A percentile compares a stretch with the other conserved stretches of the same genome.
Conservation (phyloP, 1,140 invertebrate genomes). For the Zaprionus gabonicus region DNA sequence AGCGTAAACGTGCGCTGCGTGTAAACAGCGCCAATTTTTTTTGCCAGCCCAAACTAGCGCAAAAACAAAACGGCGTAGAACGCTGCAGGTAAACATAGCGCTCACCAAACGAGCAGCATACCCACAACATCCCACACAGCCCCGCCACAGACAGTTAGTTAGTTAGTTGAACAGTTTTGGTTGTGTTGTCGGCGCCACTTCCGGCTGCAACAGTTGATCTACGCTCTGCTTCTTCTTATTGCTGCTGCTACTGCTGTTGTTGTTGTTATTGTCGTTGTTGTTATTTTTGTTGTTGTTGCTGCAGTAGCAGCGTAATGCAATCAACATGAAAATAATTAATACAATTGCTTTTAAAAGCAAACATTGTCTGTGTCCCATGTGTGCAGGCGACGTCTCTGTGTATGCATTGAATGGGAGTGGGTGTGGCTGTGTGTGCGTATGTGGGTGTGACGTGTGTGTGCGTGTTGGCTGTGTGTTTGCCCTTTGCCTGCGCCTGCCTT, state of each 20-base stretch:
- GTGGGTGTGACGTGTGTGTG: conserved; percentile 2
- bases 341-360: conserved; percentile 67
- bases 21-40: conserved; percentile 53
- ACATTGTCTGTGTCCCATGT: conserved; percentile 22
- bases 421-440: not conserved
- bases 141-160: not conserved
- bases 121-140: conserved; percentile 6
- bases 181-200: conserved; percentile 15
- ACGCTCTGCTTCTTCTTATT: conserved; percentile 20
- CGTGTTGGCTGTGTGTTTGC: conserved; percentile 17
- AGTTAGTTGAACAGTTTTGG: conserved; percentile 9
- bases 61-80: not conserved
- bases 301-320: conserved; percentile 55
- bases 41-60: conserved; percentile 11
- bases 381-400: not conserved
- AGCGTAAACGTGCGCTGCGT: conserved; percentile 34
- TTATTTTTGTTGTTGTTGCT: conserved; percentile 8
- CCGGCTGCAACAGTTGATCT: conserved; percentile 43
- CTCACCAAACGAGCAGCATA: too few relatives aligned
- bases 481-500: conserved; percentile 10
- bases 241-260: not conserved
- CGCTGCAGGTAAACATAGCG: not conserved
- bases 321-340: conserved; percentile 80
- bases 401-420: not conserved
- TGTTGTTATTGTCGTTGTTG: not conserved